A percentile compares a stretch with the other conserved stretches of the same genome.
These are phyloP conservation scores for Helobdella robusta DNA, from an alignment of 2,888 invertebrate genomes.

Conservation along the genomic window DNA sequence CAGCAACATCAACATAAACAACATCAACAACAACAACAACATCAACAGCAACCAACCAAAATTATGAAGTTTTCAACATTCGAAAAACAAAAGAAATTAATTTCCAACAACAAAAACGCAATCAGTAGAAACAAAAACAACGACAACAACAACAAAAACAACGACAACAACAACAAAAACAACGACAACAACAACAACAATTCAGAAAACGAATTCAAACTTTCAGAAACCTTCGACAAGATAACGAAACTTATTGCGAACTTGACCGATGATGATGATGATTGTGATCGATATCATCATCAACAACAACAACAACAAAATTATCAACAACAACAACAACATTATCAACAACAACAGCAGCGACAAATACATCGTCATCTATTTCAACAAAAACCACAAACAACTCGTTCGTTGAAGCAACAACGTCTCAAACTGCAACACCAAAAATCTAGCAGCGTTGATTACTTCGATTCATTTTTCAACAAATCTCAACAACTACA, in stretches of 20 bases:
- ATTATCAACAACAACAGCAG: too few species aligned
- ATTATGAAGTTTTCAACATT: too few species aligned
- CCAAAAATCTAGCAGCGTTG: too few species aligned
- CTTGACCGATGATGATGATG: neutral
- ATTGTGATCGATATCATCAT: neutral
- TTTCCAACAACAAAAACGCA: slow-evolving; percentile 8
- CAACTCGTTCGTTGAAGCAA: too few species aligned
- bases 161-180: too few species aligned
- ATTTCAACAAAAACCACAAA: neutral
- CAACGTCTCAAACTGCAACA: too few species aligned
- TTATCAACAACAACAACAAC: too few species aligned
- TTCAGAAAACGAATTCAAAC: neutral
- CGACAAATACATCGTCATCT: neutral
- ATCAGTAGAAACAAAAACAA: neutral
- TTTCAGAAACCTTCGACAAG: neutral
- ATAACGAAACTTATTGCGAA: slow-evolving; percentile 5
- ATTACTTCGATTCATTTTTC: too few species aligned
- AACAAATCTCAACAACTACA: too few species aligned
- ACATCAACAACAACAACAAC: slow-evolving; percentile 2
- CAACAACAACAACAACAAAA: neutral
- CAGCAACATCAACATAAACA: too few species aligned
- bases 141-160: slow-evolving; percentile 1
- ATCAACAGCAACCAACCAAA: neutral
- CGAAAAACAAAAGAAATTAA: neutral
- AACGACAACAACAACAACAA: too few species aligned